Base-by-base conservation (phyloP, 1,140 invertebrate species). In the Trichonephila clavata region DNA sequence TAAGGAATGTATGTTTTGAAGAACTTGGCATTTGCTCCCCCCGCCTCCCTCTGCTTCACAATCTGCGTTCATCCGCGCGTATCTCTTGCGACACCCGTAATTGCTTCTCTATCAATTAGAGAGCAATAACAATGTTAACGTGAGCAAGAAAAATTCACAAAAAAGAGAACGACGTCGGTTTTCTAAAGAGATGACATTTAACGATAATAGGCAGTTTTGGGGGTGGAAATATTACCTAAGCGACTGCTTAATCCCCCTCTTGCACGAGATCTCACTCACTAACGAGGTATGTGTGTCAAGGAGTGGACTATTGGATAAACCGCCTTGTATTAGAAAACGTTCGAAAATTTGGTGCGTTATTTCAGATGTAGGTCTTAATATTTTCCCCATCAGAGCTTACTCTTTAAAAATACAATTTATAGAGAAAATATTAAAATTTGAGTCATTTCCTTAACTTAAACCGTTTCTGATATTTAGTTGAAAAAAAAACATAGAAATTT, bases 151-250 rank as follows among this genome's bases (percentile, higher is more conserved):
- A 71, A 63, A 71, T 16, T 6, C 68, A 71, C 24, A 32, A 32
- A 32, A 71, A 71, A 71, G 13, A 18, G 81, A 57, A 57, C 27
- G 50, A 16, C 24, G 18, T 32, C 21, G 65, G 39, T 65, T 89
- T 68, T 4, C 86, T 71, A 89, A 43, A 65, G 68, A 59, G 88
- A 90, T 90, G 68, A 20, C 32, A 90, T 80, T 90, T 61, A 39
- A 8, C 24, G 88, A 90, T 90, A 90, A 90, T 77, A 43, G 57
- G 43, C 27, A 32, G 39, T n/a, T 57, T 89, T 20, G 39, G 84
- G 84, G 68, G 24, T 61, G 61, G 68, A 50, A 43, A 50, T 39
- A 57, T 90, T 90, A 90, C 88, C n/a, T 90, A 90, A 90, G 50
- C 2, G 14, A 32, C 14, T 80, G 60, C 24, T 27, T 90, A 77